Conservation (phyloP, 2,888 invertebrate genomes). For the Drosophila cyrtoloma region DNA sequence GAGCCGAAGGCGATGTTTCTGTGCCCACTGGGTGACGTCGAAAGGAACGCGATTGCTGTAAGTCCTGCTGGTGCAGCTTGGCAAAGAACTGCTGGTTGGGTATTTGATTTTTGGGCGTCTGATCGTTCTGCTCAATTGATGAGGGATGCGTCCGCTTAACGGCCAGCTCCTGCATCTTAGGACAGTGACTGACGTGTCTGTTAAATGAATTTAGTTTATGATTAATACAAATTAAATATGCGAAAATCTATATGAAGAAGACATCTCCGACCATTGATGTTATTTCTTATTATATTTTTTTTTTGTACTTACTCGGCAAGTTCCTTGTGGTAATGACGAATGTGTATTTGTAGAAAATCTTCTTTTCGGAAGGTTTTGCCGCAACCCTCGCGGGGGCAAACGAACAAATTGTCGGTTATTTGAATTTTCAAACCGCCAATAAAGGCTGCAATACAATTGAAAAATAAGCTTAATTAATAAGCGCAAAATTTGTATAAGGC, state of each 20-base stretch:
- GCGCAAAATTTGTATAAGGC: no score
- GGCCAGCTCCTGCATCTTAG: conserved; percentile 94
- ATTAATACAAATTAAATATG: background rate
- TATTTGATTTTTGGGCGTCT: conserved; percentile 84
- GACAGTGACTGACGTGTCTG: conserved; percentile 89
- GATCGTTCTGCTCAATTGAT: conserved; percentile 88
- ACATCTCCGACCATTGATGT: background rate
- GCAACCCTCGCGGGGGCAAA: conserved; percentile 93
- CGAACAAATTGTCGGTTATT: conserved; percentile 89
- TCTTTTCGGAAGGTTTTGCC: conserved; percentile 96
- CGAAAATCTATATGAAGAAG: background rate
- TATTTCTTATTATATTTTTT: background rate
- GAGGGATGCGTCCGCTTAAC: conserved; percentile 88
- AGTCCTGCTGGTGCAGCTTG: conserved; percentile 85
- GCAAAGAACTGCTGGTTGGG: conserved; percentile 85
- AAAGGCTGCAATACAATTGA: conserved; percentile 84
- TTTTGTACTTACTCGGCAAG: conserved; percentile 87
- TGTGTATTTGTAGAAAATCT: conserved; percentile 95
- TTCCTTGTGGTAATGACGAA: conserved; percentile 96
- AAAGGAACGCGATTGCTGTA: conserved; percentile 78
- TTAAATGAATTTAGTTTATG: background rate
- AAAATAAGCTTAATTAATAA: background rate
- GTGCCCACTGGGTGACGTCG: conserved; percentile 49
- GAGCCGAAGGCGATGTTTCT: conserved; percentile 26
- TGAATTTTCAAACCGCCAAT: conserved; percentile 88